Percentiles rank a stretch among this genome's conserved stretches.
Conservation (phyloP, 2,888 invertebrate species). For the Diplazon laetatorius region DNA sequence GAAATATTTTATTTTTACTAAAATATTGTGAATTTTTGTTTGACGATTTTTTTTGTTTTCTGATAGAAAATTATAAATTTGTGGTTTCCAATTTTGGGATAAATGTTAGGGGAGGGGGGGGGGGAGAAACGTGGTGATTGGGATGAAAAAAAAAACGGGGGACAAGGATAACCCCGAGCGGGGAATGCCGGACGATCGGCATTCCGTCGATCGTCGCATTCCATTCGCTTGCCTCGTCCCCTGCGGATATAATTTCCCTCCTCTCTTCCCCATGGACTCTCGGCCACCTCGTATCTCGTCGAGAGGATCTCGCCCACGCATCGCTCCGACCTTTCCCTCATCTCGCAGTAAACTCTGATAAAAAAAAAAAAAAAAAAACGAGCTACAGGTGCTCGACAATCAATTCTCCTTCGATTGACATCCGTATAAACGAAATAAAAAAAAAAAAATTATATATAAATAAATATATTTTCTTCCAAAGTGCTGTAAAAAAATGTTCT, state of each 20-base stretch:
- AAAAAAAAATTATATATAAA: too few relatives aligned
- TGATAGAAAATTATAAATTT: too few relatives aligned
- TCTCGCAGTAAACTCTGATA: not conserved
- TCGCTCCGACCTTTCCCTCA: too few relatives aligned
- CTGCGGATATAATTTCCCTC: conserved; percentile 66
- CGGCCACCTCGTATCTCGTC: conserved; percentile 57
- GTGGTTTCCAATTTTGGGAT: too few relatives aligned
- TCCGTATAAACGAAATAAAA: not conserved
- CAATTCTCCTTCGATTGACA: conserved; percentile 4
- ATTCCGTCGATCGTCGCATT: conserved; percentile 76
- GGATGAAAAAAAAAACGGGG: too few relatives aligned
- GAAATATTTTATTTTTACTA: too few relatives aligned
- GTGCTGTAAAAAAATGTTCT: not conserved
- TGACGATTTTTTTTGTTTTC: too few relatives aligned
- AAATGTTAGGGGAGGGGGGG: conserved; percentile 5
- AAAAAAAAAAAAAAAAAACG: conserved; percentile 4
- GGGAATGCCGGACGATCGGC: conserved; percentile 73
- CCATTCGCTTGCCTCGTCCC: conserved; percentile 70
- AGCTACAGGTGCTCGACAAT: conserved; percentile 35
- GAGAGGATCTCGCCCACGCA: conserved; percentile 66
- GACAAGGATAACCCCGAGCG: not conserved
- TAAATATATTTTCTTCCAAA: too few relatives aligned
- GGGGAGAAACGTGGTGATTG: not conserved
- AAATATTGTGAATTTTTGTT: too few relatives aligned
- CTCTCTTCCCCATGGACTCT: conserved; percentile 26